Base-by-base conservation (phyloP, 2,888 invertebrate species). In the Drosophila helvetica region DNA sequence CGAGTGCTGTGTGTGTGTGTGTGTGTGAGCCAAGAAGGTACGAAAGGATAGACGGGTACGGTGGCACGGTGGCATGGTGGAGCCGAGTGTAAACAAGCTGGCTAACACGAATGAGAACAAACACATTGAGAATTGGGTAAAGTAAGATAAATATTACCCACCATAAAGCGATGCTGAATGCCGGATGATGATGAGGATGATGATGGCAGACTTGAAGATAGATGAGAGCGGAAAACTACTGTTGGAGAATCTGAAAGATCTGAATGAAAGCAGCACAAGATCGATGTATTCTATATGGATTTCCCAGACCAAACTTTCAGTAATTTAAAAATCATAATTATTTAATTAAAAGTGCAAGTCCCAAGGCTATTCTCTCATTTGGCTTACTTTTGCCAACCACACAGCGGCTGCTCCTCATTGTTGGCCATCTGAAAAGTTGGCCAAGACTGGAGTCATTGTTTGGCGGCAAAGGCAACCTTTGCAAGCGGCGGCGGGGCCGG, bases 381-480 rank as follows among this genome's bases (percentile, higher is more conserved):
- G 51, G 33, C 27, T 52, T 52, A 45, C 47, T 54, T 25, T 33
- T 47, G 4, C 43, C 18, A 17, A 6, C 12, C 19, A 19, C 10
- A 27, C 17, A 33, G 6, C 45, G 55, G 45, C 12, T n/a, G 54
- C 46, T 22, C 47, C 30, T 27, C 43, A 73, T 71, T 71, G 74
- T 73, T 73, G 65, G 53, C 43, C 71, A 33, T 45, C 64, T 50
- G 63, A 71, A 68, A 72, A 73, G 63, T 86, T 75, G 56, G 72
- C 68, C 65, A 64, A 60, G 43, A 19, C 50, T 56, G 69, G 47
- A 46, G 27, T 50, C 60, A 38, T 59, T 68, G 18, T 54, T 48
- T 38, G 43, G 30, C 3, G 15, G 15, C 48, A n/a, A n/a, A n/a
- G n/a, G n/a, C n/a, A n/a, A n/a, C n/a, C n/a, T n/a, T n/a, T n/a